These are phyloP conservation scores for Lapara coniferarum DNA, from an alignment of 2,888 invertebrate genomes.

Conservation along the genomic window DNA sequence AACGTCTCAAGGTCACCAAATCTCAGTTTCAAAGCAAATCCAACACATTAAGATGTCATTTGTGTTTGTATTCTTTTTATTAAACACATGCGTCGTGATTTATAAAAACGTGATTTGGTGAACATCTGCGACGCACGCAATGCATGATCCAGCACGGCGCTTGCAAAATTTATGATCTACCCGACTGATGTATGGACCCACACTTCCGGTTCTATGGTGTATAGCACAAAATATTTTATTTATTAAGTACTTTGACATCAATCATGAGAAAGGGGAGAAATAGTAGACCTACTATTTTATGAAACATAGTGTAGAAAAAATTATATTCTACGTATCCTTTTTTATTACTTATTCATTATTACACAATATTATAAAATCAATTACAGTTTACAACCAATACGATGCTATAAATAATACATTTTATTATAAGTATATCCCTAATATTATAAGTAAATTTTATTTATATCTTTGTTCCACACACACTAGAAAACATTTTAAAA, in stretches of 20 bases:
- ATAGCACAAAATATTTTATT: constrained; percentile 21
- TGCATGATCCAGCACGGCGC: constrained; percentile 48
- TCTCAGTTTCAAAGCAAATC: neutral
- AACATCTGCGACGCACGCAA: constrained; percentile 42
- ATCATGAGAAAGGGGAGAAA: neutral
- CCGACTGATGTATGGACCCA: constrained; percentile 71
- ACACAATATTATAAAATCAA: too few relatives aligned
- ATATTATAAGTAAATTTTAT: too few relatives aligned
- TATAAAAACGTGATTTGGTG: constrained; percentile 30
- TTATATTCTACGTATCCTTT: too few relatives aligned
- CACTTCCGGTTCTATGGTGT: constrained; percentile 58
- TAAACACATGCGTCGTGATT: constrained; percentile 14
- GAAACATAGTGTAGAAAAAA: too few relatives aligned
- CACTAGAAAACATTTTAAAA: too few relatives aligned
- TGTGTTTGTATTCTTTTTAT: constrained; percentile 4
- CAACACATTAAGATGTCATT: neutral
- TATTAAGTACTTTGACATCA: neutral
- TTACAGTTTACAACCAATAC: too few relatives aligned
- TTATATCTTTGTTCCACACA: too few relatives aligned
- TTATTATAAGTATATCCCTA: too few relatives aligned
- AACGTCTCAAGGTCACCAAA: neutral
- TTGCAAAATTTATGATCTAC: constrained; percentile 64
- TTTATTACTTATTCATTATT: too few relatives aligned
- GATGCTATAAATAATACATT: too few relatives aligned
- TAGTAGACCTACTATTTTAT: too few relatives aligned